Percentiles rank a stretch among this genome's conserved stretches.
Evolutionary conservation across 2,888 invertebrate genomes (phyloP).

Genomic region (Megamerina dolium): DNA sequence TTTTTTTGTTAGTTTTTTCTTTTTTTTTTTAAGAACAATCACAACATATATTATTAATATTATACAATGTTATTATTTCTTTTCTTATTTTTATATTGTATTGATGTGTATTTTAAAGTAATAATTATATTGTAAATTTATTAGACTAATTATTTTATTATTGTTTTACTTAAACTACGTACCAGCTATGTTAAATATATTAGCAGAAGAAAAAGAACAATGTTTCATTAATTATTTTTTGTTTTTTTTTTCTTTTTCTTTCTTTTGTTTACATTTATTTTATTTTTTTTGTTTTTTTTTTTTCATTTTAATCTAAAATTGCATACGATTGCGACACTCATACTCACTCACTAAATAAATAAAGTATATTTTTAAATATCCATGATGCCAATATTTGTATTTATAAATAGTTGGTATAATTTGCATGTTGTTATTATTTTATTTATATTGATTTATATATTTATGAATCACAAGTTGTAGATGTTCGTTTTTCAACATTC

Average conservation of each 20-base stretch:
- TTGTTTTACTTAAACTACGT: constrained; percentile 13
- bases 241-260: not conserved
- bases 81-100: constrained; percentile 1
- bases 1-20: constrained; percentile 6
- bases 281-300: constrained; percentile 15
- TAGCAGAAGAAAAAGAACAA: constrained; percentile 2
- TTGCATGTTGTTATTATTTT: no score
- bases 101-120: constrained; percentile 5
- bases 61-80: constrained; percentile 1
- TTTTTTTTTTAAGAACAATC: constrained; percentile 8
- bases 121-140: no score
- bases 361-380: no score
- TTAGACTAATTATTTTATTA: no score
- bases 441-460: no score
- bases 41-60: constrained; percentile 10
- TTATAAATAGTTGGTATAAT: no score
- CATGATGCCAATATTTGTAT: no score
- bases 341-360: no score
- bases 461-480: no score
- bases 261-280: constrained; percentile 2
- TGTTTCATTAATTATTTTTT: no score
- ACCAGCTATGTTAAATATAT: not conserved
- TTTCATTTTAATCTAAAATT: constrained; percentile 9
- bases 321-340: no score
- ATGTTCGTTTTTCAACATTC: no score